Conservation (phyloP, 2,113 vertebrate species). For the Salvator merianae region DNA sequence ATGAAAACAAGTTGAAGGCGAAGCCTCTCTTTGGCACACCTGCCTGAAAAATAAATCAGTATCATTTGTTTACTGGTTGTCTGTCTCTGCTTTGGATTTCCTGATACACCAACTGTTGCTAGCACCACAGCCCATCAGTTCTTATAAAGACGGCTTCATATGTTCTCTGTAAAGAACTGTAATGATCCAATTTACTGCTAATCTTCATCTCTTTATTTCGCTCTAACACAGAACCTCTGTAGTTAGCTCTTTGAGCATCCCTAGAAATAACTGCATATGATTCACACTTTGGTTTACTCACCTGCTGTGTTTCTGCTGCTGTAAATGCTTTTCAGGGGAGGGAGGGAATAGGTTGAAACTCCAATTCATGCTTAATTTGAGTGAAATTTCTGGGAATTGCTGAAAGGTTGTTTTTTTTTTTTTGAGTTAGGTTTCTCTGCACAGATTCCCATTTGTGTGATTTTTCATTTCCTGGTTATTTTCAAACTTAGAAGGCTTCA, state of each 20-base stretch:
- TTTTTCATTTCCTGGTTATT: no score
- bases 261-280: not conserved
- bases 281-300: not conserved
- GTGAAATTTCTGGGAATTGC: no score
- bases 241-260: not conserved
- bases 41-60: not conserved
- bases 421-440: no score
- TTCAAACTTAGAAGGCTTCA: no score
- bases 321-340: not conserved
- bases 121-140: not conserved
- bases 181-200: conserved; percentile 11
- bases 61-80: not conserved
- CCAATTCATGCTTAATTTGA: no score
- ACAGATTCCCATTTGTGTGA: no score
- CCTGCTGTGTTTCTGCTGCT: not conserved
- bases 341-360: no score
- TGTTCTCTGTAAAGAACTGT: conserved; percentile 8
- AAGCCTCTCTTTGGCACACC: not conserved
- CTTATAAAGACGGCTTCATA: not conserved
- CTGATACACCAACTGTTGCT: not conserved
- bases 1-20: not conserved
- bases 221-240: not conserved
- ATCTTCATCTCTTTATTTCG: conserved; percentile 17
- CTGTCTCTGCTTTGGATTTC: not conserved
- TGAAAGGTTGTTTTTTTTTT: no score